Evolutionary conservation across 1,140 invertebrate species (phyloP).

Genomic region (Drosophila parabipectinata): DNA sequence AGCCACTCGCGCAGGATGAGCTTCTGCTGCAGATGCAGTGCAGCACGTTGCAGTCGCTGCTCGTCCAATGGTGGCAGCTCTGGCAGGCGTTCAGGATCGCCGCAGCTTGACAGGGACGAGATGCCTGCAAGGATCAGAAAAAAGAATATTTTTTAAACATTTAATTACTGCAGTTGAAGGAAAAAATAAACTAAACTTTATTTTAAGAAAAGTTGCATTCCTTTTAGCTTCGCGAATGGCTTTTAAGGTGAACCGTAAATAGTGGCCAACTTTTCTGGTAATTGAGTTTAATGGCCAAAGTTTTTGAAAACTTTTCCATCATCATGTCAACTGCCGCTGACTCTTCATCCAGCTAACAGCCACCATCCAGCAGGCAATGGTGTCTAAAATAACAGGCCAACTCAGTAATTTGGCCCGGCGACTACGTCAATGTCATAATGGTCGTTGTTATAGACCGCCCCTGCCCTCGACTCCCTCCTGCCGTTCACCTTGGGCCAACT

Average conservation of each 20-base stretch:
- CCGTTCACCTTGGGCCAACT: not conserved
- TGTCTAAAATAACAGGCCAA: constrained; percentile 62
- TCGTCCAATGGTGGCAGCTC: constrained; percentile 92
- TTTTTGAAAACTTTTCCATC: constrained; percentile 56
- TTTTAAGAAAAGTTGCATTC: not conserved
- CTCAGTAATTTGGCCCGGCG: constrained; percentile 64
- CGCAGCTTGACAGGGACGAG: constrained; percentile 91
- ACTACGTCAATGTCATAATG: constrained; percentile 59
- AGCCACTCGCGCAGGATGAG: constrained; percentile 93
- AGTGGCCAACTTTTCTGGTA: constrained; percentile 49
- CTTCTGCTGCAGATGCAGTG: constrained; percentile 90
- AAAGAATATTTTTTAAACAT: not conserved
- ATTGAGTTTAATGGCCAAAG: constrained; percentile 71
- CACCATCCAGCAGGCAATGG: constrained; percentile 46
- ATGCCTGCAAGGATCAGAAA: constrained; percentile 86
- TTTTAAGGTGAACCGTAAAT: not conserved
- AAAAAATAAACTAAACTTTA: not conserved
- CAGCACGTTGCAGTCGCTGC: constrained; percentile 90
- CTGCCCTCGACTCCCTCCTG: not conserved
- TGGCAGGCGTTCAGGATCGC: constrained; percentile 88
- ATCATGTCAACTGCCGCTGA: constrained; percentile 39
- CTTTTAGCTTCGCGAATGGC: not conserved
- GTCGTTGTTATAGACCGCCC: not conserved
- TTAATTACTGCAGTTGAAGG: not conserved
- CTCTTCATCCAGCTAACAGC: constrained; percentile 39